Evolutionary conservation across 2,113 vertebrate genomes (phyloP).

Genomic region (Ellobius talpinus): DNA sequence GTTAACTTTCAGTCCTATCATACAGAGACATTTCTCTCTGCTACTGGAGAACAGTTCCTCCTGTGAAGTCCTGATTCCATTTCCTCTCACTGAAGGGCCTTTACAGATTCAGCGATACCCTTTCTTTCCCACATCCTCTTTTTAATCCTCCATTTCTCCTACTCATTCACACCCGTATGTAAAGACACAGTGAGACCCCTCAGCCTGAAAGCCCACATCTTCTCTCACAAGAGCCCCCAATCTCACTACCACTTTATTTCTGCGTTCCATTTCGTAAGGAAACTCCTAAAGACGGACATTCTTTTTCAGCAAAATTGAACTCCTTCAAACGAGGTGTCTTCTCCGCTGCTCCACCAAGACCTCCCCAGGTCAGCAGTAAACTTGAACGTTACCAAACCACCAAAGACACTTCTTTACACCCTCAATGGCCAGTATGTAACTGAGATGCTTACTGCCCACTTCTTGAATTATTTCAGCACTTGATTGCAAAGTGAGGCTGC

Average conservation of each 20-base stretch:
- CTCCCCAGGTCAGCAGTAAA: background rate
- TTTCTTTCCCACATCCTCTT: background rate
- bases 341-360: background rate
- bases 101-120: background rate
- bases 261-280: background rate
- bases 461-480: background rate
- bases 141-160: background rate
- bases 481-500: background rate
- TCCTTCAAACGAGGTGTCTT: background rate
- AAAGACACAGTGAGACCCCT: background rate
- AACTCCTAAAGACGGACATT: background rate
- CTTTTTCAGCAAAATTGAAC: background rate
- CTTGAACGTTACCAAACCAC: background rate
- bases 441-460: background rate
- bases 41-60: background rate
- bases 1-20: background rate
- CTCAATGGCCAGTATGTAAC: background rate
- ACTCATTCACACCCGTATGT: background rate
- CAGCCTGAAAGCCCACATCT: background rate
- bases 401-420: background rate
- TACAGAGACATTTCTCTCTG: background rate
- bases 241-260: conserved; percentile 5
- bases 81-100: background rate
- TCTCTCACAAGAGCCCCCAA: background rate
- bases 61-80: background rate